Base-by-base conservation (phyloP, 2,113 vertebrate species). In the Thunnus maccoyii region DNA sequence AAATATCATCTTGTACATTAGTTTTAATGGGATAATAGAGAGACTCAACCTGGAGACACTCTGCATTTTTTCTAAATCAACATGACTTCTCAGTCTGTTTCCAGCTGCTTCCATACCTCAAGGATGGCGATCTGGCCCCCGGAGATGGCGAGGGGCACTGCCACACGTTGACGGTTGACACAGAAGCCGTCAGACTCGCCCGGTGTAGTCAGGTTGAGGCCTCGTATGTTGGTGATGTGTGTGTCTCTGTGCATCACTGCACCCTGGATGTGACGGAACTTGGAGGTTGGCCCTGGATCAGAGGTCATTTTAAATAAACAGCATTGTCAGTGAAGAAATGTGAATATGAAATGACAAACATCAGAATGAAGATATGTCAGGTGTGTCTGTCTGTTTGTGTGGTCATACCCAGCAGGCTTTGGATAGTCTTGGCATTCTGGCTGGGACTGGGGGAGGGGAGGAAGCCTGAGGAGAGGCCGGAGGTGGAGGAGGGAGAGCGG, bases 121-220 rank as follows among this genome's bases (percentile, higher is more conserved):
- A 98, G 93, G 52, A 99, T 1, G 0, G 96, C 96, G 5, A 99
- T 97, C 93, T 99, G 98, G 14, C 98, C 97, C 0, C 98, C 98
- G 0, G 97, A 93, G 1, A 96, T 96, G 83, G 97, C 93, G 78
- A 99, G 93, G 0, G 98, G 98, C 54, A 99, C 93, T 0, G 98
- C 98, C 0, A 96, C 86, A 0, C 83, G 94, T 44, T 95, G 92
- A 13, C 36, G 82, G 91, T 99, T 99, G 80, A 95, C 93, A 2
- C 96, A 97, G 95, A 99, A 97, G 80, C 98, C 97, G 0, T 99
- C 96, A 0, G 96, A 94, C 90, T 99, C 98, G 0, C 98, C 98
- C 0, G 98, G 98, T 0, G 96, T 99, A 52, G 97, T 99, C 83
- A 99, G 96, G 93, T 96, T 98, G 81, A 99, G 96, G 17, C 96